phyloP scores from a whole-genome alignment of 2,113 vertebrate species.

The Hystrix brachyura region DNA sequence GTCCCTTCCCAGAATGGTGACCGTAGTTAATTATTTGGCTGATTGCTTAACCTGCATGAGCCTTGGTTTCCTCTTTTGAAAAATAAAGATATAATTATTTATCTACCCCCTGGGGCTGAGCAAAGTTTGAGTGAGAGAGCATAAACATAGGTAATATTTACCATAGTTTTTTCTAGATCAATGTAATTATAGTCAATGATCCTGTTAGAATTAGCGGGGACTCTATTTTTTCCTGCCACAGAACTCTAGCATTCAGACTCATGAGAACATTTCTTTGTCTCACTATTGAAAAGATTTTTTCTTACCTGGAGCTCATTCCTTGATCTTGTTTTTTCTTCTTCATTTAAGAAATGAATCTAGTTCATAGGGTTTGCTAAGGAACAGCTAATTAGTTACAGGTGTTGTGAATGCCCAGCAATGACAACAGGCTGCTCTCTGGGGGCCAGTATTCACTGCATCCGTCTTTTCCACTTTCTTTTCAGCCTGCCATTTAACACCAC shows the following conservation, averaged over 20 bases:
- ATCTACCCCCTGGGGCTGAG: background rate
- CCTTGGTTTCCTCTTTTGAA: background rate
- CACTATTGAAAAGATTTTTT: background rate
- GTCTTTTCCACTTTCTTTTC: conserved; percentile 32
- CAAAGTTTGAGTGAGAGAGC: background rate
- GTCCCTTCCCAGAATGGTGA: background rate
- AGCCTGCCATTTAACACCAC: conserved; percentile 53
- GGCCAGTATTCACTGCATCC: background rate
- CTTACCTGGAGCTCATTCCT: conserved; percentile 27
- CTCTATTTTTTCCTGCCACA: background rate
- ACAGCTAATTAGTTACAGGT: conserved; percentile 56
- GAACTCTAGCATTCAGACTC: background rate
- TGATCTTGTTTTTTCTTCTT: conserved; percentile 53
- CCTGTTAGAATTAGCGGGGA: background rate
- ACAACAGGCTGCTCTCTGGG: background rate
- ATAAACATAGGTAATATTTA: background rate
- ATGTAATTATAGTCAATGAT: background rate
- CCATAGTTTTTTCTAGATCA: background rate
- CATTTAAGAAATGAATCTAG: conserved; percentile 16
- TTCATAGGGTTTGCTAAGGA: conserved; percentile 13
- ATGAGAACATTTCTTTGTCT: conserved; percentile 7
- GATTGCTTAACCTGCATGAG: background rate
- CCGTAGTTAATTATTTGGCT: background rate
- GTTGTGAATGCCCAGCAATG: background rate
- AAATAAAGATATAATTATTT: background rate